Evolutionary conservation across 2,797 vertebrate genomes (phyloP), one percentile per base, ranked within the genome.

Genomic region (Periparus ater): DNA sequence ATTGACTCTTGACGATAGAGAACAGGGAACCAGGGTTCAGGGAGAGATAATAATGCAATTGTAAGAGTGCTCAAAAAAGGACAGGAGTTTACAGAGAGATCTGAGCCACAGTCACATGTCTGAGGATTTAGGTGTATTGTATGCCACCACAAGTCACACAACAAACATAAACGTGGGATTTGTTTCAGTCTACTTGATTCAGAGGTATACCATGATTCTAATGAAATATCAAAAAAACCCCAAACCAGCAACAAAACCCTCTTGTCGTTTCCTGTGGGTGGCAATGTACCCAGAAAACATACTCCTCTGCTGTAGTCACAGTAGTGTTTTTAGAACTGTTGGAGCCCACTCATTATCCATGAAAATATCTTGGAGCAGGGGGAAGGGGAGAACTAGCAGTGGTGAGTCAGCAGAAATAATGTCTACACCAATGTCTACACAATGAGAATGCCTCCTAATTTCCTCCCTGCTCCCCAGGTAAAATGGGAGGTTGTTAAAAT

Each of bases 271-370:
- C 66, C 32, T 70, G 74, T 47, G 70, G 47, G 72, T 1, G 6
- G 58, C 38, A 89, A 84, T 23, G 32, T 72, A 85, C 61, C 44
- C 58, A 89, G 88, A 89, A 95, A 95, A 94, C 82, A 81, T 32
- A 86, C 38, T 78, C 76, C 51, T 91, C 83, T 65, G 50, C 85
- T 91, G 63, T 54, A 89, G 26, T 63, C 73, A 61, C 26, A 34
- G 85, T 51, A 84, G 34, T 47, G 20, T 72, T 95, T 94, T 96
- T 55, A 91, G 82, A 95, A 91, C 60, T 42, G 29, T 22, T 62
- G 19, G 6, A 74, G 34, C 65, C 83, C 45, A 80, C 76, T 90
- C 79, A 54, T 74, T 85, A 66, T 44, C 61, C 58, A 84, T 89
- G 84, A 92, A 94, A 96, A 94, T 80, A 94, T 44, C 61, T 54